Conservation (phyloP, 1,140 invertebrate species). For the Philotrypesis tridentata region DNA sequence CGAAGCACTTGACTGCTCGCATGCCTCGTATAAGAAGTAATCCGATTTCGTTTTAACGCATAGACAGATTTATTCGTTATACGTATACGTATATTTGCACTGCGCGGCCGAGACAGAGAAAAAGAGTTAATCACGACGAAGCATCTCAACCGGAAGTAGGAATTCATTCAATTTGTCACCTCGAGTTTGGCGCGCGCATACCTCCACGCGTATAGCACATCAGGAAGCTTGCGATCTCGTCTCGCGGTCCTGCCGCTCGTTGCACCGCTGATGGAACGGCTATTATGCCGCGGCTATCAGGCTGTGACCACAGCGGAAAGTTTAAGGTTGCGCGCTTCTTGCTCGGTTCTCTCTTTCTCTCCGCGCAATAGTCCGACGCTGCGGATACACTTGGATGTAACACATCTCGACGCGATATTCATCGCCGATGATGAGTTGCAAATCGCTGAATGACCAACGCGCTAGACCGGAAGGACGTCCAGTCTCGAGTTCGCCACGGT, state of each 20-base stretch:
- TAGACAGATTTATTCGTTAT: background rate
- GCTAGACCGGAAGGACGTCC: no score
- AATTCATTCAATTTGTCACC: background rate
- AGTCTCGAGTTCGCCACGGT: no score
- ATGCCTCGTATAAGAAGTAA: background rate
- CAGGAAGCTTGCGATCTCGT: background rate
- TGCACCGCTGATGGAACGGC: conserved; percentile 43
- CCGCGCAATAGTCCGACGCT: background rate
- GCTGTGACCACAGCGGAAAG: conserved; percentile 50
- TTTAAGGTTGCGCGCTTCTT: conserved; percentile 50
- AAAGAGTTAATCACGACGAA: background rate
- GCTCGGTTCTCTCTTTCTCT: background rate
- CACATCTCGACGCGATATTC: background rate
- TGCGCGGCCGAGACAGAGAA: no score
- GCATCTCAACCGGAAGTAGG: background rate
- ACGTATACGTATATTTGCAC: no score
- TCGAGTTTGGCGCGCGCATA: background rate
- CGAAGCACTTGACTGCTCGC: background rate
- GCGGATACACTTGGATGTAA: background rate
- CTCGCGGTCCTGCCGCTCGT: background rate
- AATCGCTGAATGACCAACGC: background rate
- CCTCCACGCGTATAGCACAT: background rate
- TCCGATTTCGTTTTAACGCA: background rate
- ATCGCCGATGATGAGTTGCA: background rate
- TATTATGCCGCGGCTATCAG: conserved; percentile 54